Evolutionary conservation across 1,140 invertebrate species (phyloP), one percentile per base, ranked within the genome.

Genomic region (Akabosia matsudoensis): DNA sequence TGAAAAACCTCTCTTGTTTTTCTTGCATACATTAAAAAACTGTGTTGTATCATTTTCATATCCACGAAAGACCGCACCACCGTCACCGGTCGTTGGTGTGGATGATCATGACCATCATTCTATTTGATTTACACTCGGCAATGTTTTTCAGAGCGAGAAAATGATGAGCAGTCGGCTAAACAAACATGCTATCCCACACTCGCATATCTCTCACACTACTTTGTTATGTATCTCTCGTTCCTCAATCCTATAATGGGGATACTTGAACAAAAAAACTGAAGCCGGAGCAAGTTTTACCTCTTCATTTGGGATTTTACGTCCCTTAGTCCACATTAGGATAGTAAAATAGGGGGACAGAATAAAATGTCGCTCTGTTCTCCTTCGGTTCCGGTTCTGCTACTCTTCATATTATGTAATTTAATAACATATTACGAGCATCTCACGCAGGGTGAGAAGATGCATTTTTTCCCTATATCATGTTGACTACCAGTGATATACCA

Each of bases 381-480:
- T 45, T 18, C 18, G 37, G 7, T 18, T 10, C 37, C 24, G 4
- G 13, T 7, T 24, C 54, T n/a, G 14, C 54, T 24, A 61, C 54
- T 14, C 4, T 30, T 67, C 61, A 67, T 67, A 67, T 67, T 67
- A 67, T 67, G 61, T 67, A 67, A 67, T 67, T 67, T 67, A 67
- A 67, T 67, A 67, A 67, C 61, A 31, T 67, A 67, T 67, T 67
- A 67, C 31, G 61, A 67, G 61, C 3, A 67, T 7, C 61, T 67
- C 61, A 31, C 30, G 24, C 4, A 30, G 28, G 31, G 54, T 4
- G 54, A 61, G 61, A 31, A n/a, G 31, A 67, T 67, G 26, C 30
- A 56, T 56, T 56, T 56, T 22, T 45, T 45, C 18, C 37, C 18
- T 45, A 10, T 45, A n/a, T n/a, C n/a, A n/a, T n/a, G n/a, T n/a